Conservation (phyloP, 2,113 vertebrate species). For the Leptodactylus fuscus region DNA sequence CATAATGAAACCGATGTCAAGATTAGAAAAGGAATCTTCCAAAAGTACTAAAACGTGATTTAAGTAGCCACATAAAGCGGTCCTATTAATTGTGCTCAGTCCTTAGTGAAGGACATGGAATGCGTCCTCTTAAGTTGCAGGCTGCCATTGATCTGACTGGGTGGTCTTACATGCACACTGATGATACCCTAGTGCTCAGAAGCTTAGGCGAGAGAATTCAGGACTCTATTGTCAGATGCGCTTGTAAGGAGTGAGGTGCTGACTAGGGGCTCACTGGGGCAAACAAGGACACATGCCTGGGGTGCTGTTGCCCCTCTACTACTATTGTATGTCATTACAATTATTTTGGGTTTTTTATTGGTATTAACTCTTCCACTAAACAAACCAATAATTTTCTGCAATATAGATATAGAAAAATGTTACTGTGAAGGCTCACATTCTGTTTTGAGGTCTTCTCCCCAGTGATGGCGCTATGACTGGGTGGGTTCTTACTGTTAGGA, state of each 20-base stretch:
- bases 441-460: too few species aligned
- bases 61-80: not conserved
- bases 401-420: too few species aligned
- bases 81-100: conserved; percentile 15
- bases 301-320: not conserved
- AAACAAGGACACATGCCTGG: conserved; percentile 16
- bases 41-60: conserved; percentile 12
- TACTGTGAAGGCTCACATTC: too few species aligned
- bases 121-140: conserved; percentile 15
- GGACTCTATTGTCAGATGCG: conserved; percentile 35
- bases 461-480: too few species aligned
- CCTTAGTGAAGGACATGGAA: conserved; percentile 25
- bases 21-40: not conserved
- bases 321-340: not conserved
- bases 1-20: not conserved
- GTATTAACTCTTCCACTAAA: not conserved
- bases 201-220: conserved; percentile 43
- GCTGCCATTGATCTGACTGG: conserved; percentile 50
- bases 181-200: conserved; percentile 42
- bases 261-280: conserved; percentile 37
- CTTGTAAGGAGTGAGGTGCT: conserved; percentile 31
- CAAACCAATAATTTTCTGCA: not conserved
- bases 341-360: not conserved
- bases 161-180: conserved; percentile 49
- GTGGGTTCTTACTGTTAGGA: too few species aligned